phyloP scores from a whole-genome alignment of 2,113 vertebrate species.

The Glaucomys volans region DNA sequence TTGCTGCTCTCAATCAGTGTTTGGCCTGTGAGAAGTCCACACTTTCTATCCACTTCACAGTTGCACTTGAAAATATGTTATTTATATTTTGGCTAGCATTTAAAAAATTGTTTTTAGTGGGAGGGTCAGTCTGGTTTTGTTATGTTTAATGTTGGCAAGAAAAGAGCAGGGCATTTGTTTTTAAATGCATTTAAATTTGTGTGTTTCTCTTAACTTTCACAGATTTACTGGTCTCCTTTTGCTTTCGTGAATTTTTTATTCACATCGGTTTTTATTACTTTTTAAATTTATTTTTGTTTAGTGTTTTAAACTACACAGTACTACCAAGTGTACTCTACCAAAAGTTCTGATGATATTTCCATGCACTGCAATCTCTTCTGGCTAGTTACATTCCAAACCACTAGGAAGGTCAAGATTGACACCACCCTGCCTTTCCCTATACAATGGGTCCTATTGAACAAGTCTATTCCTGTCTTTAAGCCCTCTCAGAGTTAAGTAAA shows the following conservation, averaged over 20 bases:
- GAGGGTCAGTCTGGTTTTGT: conserved; percentile 19
- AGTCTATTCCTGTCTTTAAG: not conserved
- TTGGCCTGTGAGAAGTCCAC: conserved; percentile 1
- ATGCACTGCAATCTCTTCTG: not conserved
- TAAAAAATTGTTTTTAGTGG: conserved; percentile 57
- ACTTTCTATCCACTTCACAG: not conserved
- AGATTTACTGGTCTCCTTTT: conserved; percentile 8
- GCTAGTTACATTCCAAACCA: not conserved
- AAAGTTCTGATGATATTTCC: conserved; percentile 19
- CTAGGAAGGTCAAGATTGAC: not conserved
- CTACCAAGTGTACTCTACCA: not conserved
- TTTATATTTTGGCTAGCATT: conserved; percentile 65
- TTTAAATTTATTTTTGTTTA: too few relatives aligned
- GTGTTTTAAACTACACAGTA: not conserved
- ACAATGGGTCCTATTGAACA: not conserved
- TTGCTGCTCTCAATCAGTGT: not conserved
- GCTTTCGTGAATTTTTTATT: conserved; percentile 38
- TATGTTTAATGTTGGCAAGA: conserved; percentile 50
- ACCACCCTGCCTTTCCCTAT: not conserved
- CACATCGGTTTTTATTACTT: not conserved
- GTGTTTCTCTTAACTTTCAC: conserved; percentile 17
- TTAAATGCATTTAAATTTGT: conserved; percentile 50
- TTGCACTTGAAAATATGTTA: conserved; percentile 30
- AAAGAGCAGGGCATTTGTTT: conserved; percentile 49
- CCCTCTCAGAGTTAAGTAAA: conserved; percentile 24